phyloP scores from a whole-genome alignment of 1,140 invertebrate genomes.

The Drosophila lacteicornis region DNA sequence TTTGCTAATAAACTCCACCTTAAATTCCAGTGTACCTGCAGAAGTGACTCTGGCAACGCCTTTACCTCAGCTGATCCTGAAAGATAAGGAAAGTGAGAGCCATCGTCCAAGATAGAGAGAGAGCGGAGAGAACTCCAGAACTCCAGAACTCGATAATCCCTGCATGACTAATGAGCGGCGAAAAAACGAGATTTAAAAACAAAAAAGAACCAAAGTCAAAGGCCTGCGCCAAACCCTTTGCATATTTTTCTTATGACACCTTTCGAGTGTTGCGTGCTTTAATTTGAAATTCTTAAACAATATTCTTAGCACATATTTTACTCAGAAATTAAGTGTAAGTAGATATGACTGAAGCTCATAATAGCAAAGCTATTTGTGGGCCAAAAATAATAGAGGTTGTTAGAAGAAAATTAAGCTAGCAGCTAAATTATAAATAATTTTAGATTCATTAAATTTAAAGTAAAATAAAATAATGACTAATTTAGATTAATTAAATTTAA shows the following conservation, averaged over 20 bases:
- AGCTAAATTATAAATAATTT: not conserved
- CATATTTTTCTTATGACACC: conserved; percentile 42
- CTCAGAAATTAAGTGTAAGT: not conserved
- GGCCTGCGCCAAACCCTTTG: conserved; percentile 36
- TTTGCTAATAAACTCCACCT: not conserved
- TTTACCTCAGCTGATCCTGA: conserved; percentile 27
- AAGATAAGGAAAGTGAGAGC: conserved; percentile 34
- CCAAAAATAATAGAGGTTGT: not conserved
- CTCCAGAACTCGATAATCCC: conserved; percentile 34
- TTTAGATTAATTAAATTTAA: not conserved
- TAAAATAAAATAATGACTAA: not conserved
- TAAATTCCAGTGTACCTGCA: not conserved
- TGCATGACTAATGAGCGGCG: conserved; percentile 33
- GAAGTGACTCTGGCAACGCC: conserved; percentile 10
- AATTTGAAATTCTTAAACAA: not conserved
- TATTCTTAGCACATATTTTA: not conserved
- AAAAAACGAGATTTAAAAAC: not conserved
- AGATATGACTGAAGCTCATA: not conserved
- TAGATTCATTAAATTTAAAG: no score
- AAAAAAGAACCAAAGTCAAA: conserved; percentile 30
- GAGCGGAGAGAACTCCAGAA: not conserved
- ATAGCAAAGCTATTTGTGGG: not conserved
- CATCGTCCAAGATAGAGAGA: not conserved
- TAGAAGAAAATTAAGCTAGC: not conserved
- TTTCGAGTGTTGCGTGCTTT: not conserved